phyloP scores from a whole-genome alignment of 2,888 invertebrate species.

The Cantharis lateralis region DNA sequence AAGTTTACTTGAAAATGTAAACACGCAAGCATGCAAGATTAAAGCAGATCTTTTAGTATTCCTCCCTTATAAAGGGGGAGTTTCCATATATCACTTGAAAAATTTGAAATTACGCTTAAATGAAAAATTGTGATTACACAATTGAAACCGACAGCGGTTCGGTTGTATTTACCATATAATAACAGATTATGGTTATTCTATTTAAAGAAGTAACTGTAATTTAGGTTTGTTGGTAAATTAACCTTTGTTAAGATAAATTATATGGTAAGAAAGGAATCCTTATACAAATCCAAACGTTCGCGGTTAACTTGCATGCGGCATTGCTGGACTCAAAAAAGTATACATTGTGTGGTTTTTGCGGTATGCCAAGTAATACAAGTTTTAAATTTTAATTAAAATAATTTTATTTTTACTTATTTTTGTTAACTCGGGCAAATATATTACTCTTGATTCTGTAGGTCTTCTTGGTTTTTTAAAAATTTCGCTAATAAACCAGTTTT shows the following conservation, averaged over 20 bases:
- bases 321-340: not conserved
- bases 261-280: not conserved
- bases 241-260: not conserved
- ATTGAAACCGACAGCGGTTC: not conserved
- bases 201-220: not conserved
- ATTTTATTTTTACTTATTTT: not conserved
- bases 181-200: not conserved
- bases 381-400: constrained; percentile 2
- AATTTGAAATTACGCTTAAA: not conserved
- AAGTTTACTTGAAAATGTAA: not conserved
- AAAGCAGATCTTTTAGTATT: not conserved
- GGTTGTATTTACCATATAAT: not conserved
- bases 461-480: not conserved
- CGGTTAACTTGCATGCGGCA: not conserved
- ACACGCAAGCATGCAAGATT: not conserved
- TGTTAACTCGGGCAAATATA: not conserved
- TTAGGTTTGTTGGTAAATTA: not conserved
- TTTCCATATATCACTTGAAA: not conserved
- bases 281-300: not conserved
- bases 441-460: not conserved
- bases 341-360: constrained; percentile 21
- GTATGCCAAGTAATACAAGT: constrained; percentile 13
- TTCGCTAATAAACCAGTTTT: no score
- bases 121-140: not conserved
- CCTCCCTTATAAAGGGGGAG: not conserved